These are phyloP conservation scores for Ametastegia equiseti DNA, from an alignment of 2,888 invertebrate species.

Conservation along the genomic window DNA sequence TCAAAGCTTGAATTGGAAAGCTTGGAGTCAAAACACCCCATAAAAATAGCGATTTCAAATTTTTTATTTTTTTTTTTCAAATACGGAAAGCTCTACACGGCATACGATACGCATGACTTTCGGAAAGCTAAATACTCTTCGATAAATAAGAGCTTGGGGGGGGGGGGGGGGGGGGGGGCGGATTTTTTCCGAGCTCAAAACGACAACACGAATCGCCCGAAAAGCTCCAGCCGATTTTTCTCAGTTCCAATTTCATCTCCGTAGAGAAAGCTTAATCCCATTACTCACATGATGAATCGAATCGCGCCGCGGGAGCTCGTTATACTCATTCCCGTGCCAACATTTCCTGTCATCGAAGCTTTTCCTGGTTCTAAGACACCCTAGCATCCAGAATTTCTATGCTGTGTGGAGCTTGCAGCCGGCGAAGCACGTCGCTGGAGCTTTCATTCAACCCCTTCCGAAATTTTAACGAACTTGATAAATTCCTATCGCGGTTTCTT, in stretches of 20 bases:
- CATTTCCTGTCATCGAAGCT: constrained; percentile 31
- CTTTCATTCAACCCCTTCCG: background rate
- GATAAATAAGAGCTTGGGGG: no score
- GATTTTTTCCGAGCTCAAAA: background rate
- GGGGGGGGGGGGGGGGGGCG: no score
- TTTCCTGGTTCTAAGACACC: background rate
- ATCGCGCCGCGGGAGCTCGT: constrained; percentile 1
- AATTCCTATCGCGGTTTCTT: background rate
- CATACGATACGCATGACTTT: no score
- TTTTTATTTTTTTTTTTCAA: no score
- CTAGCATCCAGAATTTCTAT: background rate
- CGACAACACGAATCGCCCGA: background rate
- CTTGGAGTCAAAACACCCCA: no score
- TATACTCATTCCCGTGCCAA: constrained; percentile 15
- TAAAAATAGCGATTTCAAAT: no score
- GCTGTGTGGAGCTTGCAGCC: background rate
- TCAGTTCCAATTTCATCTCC: background rate
- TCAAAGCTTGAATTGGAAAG: no score
- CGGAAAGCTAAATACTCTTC: no score
- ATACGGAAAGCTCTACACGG: no score
- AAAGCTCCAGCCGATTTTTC: background rate
- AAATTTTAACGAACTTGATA: background rate
- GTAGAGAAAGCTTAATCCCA: constrained; percentile 28
- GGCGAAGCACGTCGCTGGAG: background rate
- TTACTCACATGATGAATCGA: constrained; percentile 33